A percentile compares a stretch with the other conserved stretches of the same genome.
phyloP scores from a whole-genome alignment of 1,140 invertebrate genomes.

The Pachypsylla venusta region DNA sequence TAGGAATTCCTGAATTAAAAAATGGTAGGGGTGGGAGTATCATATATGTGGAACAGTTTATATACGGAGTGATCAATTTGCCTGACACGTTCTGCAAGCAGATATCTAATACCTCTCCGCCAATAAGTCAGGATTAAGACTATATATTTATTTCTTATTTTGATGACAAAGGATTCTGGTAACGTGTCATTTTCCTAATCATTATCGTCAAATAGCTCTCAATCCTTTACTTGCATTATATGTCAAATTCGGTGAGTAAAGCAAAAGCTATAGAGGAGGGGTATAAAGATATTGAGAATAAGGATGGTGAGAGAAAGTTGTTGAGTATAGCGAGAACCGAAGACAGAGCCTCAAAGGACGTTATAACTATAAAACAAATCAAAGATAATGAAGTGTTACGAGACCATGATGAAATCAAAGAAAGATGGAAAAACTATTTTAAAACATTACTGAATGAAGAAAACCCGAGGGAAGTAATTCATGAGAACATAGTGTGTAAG shows the following conservation, averaged over 20 bases:
- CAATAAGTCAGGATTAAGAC: no score
- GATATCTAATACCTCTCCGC: no score
- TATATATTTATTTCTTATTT: no score
- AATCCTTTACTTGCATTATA: no score
- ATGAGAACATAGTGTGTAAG: neutral
- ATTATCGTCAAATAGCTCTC: no score
- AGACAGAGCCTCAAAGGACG: constrained; percentile 11
- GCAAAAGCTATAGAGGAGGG: neutral
- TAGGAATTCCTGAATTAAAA: no score
- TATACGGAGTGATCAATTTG: no score
- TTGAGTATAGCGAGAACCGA: constrained; percentile 15
- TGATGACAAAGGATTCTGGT: no score
- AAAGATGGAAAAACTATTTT: constrained; percentile 12
- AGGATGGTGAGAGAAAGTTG: constrained; percentile 8
- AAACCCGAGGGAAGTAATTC: constrained; percentile 9
- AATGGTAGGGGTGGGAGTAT: no score
- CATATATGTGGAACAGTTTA: no score
- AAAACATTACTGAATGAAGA: constrained; percentile 13
- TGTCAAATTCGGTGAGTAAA: neutral
- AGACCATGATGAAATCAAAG: constrained; percentile 10
- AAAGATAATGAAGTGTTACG: constrained; percentile 10
- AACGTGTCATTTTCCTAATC: no score
- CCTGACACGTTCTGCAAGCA: no score
- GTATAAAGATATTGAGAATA: neutral
- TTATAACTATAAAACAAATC: constrained; percentile 11